Percentiles rank a stretch among this genome's conserved stretches.
phyloP scores from a whole-genome alignment of 1,140 invertebrate genomes.

The Macrosteles quadrilineatus region DNA sequence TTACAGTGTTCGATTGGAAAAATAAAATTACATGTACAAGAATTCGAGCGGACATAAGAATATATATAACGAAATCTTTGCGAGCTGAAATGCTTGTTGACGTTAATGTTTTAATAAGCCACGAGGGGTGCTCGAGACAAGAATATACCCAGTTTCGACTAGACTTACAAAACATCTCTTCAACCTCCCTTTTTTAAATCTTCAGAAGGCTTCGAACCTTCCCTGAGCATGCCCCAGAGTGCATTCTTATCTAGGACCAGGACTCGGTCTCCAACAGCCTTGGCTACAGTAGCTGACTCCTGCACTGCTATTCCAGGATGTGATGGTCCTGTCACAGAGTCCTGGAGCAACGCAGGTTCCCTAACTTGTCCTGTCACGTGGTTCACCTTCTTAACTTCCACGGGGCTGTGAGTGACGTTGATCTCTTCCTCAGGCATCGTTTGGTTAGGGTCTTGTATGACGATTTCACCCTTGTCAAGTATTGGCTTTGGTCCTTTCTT shows the following conservation, averaged over 20 bases:
- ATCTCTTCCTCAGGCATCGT: not conserved
- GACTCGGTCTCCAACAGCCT: slow-evolving; percentile 48
- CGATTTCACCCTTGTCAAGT: slow-evolving; percentile 4
- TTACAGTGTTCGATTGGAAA: too few relatives aligned
- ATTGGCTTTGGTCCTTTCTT: slow-evolving; percentile 13
- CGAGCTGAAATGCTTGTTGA: too few relatives aligned
- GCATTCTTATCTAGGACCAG: slow-evolving; percentile 59
- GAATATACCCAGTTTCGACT: not conserved
- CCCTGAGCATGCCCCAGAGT: slow-evolving; percentile 60
- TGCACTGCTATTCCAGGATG: not conserved
- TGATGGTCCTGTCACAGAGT: too few relatives aligned
- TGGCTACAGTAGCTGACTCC: slow-evolving; percentile 10
- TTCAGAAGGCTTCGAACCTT: slow-evolving; percentile 44
- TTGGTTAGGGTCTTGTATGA: not conserved
- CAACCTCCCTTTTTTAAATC: slow-evolving; percentile 8
- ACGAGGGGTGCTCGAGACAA: not conserved
- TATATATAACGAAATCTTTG: too few relatives aligned
- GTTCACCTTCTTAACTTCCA: not conserved
- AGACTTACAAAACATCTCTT: not conserved
- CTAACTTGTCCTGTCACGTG: not conserved
- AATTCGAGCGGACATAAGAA: too few relatives aligned
- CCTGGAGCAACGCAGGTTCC: not conserved
- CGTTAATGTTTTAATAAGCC: not conserved
- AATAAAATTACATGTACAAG: too few relatives aligned
- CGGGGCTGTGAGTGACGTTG: too few relatives aligned